phyloP scores from a whole-genome alignment of 2,888 invertebrate genomes.

The Linnaemya tessellans region DNA sequence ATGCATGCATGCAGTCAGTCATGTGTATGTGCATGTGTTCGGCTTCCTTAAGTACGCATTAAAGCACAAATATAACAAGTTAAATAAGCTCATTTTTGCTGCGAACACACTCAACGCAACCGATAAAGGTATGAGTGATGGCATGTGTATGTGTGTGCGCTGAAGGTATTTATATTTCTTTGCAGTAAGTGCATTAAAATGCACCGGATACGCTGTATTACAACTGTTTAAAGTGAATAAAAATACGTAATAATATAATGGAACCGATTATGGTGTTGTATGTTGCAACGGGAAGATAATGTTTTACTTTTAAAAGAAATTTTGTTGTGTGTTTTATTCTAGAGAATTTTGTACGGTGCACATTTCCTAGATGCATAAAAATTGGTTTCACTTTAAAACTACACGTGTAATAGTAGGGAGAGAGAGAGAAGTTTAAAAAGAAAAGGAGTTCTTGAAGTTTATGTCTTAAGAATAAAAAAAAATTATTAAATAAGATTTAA shows the following conservation, averaged over 20 bases:
- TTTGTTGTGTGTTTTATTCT: no score
- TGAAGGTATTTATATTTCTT: constrained; percentile 15
- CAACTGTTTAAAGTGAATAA: constrained; percentile 34
- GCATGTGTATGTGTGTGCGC: background rate
- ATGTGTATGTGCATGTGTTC: background rate
- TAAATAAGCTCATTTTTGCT: constrained; percentile 58
- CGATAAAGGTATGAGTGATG: background rate
- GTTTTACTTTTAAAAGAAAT: no score
- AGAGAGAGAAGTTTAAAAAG: no score
- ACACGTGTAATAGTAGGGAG: no score
- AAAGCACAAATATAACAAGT: constrained; percentile 59
- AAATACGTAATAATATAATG: constrained; percentile 22
- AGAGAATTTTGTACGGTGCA: no score
- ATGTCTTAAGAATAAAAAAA: no score
- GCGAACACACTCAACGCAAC: background rate
- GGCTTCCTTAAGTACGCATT: constrained; percentile 57
- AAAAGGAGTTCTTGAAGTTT: no score
- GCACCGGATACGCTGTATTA: constrained; percentile 60
- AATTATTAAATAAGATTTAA: no score
- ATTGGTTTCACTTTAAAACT: no score
- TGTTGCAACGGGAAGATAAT: no score
- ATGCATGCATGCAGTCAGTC: no score
- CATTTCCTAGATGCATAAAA: no score
- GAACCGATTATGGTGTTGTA: background rate
- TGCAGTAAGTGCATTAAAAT: constrained; percentile 55